Conservation (phyloP, 2,113 vertebrate species). For the Pluvianellus socialis region DNA sequence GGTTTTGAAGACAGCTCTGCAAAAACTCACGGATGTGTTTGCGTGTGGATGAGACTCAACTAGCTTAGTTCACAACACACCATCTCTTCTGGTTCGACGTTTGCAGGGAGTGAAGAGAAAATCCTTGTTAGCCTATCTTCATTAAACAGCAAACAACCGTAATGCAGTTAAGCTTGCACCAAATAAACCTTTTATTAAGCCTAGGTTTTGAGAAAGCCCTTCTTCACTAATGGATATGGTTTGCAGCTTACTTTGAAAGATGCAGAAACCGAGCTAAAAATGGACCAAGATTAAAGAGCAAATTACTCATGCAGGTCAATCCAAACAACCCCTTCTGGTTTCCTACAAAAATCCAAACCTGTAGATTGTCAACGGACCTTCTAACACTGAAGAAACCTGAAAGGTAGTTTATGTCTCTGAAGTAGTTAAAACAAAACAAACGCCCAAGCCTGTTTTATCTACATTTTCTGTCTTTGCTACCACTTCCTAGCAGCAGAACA, state of each 20-base stretch:
- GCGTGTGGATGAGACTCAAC: background rate
- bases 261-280: background rate
- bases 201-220: background rate
- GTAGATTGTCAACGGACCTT: background rate
- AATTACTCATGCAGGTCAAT: background rate
- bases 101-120: background rate
- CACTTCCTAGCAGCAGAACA: background rate
- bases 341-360: background rate
- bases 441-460: background rate
- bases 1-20: background rate
- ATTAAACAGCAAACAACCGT: background rate
- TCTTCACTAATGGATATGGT: background rate
- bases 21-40: background rate
- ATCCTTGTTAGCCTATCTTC: background rate
- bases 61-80: accelerated
- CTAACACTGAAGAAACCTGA: background rate
- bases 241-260: background rate
- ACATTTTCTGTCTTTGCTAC: background rate
- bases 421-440: background rate
- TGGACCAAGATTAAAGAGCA: background rate
- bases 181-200: background rate
- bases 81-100: background rate
- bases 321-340: background rate
- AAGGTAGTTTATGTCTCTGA: background rate
- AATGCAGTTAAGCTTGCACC: background rate